Conservation (phyloP, 2,113 vertebrate genomes). For the Brevimyrus niger region DNA sequence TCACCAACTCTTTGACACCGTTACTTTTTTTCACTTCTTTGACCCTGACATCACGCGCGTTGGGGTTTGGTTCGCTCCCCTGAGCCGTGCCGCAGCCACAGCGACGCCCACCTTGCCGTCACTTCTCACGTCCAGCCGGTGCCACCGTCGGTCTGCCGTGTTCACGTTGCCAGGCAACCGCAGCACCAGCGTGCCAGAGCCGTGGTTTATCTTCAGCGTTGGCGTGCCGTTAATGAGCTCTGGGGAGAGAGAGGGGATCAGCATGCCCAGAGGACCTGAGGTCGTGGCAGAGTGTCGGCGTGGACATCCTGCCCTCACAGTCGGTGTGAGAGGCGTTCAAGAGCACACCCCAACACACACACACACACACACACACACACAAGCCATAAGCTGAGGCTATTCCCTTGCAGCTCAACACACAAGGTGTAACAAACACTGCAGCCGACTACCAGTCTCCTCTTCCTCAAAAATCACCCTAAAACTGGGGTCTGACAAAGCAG, state of each 20-base stretch:
- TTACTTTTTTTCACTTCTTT: background rate
- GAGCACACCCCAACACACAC: background rate
- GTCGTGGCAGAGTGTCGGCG: background rate
- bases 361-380: background rate
- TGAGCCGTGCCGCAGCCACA: background rate
- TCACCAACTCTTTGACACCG: background rate
- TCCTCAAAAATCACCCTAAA: constrained; percentile 59
- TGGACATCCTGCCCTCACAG: background rate
- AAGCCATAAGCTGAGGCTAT: background rate
- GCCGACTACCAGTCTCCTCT: constrained; percentile 49
- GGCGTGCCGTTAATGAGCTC: constrained; percentile 71
- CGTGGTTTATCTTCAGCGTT: constrained; percentile 76
- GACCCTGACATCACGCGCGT: background rate
- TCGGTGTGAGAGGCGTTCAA: background rate
- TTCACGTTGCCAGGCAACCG: constrained; percentile 76
- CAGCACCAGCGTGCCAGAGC: constrained; percentile 66
- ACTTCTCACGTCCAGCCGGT: constrained; percentile 75
- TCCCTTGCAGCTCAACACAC: constrained; percentile 1
- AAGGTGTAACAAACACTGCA: constrained; percentile 45
- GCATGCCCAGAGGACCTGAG: background rate
- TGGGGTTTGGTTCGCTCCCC: background rate
- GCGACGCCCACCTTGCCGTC: constrained; percentile 67
- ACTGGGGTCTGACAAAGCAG: constrained; percentile 69
- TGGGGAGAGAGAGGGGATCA: constrained; percentile 37
- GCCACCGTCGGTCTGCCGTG: constrained; percentile 78